Conservation (phyloP, 2,888 invertebrate species). For the Phaonia tiefii region DNA sequence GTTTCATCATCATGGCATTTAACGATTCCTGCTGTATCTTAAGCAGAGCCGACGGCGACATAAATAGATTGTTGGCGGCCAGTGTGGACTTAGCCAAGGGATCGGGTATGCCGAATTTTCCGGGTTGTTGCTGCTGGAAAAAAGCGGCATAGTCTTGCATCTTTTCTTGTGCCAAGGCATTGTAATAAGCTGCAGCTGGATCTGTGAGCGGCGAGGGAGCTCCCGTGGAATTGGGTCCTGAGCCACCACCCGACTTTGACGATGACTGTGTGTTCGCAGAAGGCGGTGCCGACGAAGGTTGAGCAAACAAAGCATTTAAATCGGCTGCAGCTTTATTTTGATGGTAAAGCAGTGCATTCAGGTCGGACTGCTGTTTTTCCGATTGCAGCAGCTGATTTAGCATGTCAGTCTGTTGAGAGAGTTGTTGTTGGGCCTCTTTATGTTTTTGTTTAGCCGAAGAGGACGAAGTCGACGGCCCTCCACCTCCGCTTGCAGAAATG, state of each 20-base stretch:
- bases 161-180: slow-evolving; percentile 80
- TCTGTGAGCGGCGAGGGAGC: slow-evolving; percentile 74
- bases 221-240: slow-evolving; percentile 68
- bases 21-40: slow-evolving; percentile 84
- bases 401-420: slow-evolving; percentile 76
- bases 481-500: slow-evolving; percentile 68
- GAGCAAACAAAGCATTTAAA: slow-evolving; percentile 77
- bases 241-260: slow-evolving; percentile 68
- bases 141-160: slow-evolving; percentile 81
- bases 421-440: slow-evolving; percentile 70
- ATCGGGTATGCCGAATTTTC: slow-evolving; percentile 84
- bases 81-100: slow-evolving; percentile 88
- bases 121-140: slow-evolving; percentile 80
- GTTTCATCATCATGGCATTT: slow-evolving; percentile 82
- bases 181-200: slow-evolving; percentile 76
- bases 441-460: slow-evolving; percentile 72
- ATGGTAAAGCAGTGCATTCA: slow-evolving; percentile 77
- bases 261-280: slow-evolving; percentile 65
- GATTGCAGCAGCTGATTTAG: slow-evolving; percentile 78
- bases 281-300: slow-evolving; percentile 73
- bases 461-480: slow-evolving; percentile 34
- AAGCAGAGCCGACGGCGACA: slow-evolving; percentile 86
- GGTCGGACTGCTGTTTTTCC: slow-evolving; percentile 78
- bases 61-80: slow-evolving; percentile 89
- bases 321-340: slow-evolving; percentile 79